These are phyloP conservation scores for Trissonchulus latispiculum DNA, from an alignment of 2,888 invertebrate species.

Conservation along the genomic window DNA sequence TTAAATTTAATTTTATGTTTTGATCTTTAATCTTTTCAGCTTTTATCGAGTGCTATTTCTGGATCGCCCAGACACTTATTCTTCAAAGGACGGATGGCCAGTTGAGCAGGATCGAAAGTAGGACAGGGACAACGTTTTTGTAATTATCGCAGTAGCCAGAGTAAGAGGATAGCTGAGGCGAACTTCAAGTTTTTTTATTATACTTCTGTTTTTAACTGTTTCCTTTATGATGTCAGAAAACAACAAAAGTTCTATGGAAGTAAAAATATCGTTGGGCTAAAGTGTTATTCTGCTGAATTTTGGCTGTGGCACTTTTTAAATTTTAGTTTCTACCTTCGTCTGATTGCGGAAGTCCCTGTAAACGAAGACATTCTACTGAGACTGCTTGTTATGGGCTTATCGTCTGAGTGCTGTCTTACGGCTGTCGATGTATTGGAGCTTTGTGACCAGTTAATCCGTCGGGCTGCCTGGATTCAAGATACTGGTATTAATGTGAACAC, in stretches of 20 bases:
- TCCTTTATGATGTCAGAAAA: too few species aligned
- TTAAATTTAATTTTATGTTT: neutral
- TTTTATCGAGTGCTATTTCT: constrained; percentile 39
- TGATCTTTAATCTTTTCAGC: constrained; percentile 8
- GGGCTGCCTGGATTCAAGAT: constrained; percentile 59
- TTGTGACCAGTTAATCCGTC: constrained; percentile 67
- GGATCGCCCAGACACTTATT: constrained; percentile 44
- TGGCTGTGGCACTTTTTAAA: neutral
- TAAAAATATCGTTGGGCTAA: too few species aligned
- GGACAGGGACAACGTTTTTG: too few species aligned
- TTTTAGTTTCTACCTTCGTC: constrained; percentile 57
- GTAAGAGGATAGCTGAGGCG: too few species aligned
- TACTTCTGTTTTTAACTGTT: too few species aligned
- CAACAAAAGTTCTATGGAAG: too few species aligned
- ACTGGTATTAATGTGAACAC: neutral
- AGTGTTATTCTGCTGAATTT: too few species aligned
- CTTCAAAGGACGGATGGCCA: constrained; percentile 61
- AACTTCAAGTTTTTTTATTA: too few species aligned
- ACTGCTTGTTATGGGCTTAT: constrained; percentile 68
- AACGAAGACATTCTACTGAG: constrained; percentile 69
- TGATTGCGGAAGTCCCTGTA: constrained; percentile 77
- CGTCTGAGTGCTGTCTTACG: constrained; percentile 59
- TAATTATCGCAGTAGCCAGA: too few species aligned
- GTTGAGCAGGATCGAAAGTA: constrained; percentile 68
- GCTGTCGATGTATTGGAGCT: constrained; percentile 75